Percentiles rank a stretch among this genome's conserved stretches.
phyloP scores from a whole-genome alignment of 1,140 invertebrate species.

The Drosophila carrolli region DNA sequence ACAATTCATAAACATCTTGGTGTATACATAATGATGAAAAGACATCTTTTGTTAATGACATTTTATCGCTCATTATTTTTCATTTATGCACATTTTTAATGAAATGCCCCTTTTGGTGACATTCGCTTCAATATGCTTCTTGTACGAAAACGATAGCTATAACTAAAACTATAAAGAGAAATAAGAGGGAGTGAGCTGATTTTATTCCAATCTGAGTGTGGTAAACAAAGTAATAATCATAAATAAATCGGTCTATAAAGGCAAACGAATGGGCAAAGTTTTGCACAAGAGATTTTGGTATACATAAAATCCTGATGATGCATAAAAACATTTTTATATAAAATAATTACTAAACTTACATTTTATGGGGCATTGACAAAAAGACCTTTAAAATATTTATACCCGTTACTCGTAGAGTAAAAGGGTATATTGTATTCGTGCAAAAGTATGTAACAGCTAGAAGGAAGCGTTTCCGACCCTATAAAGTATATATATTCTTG shows the following conservation, averaged over 20 bases:
- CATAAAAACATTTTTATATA: constrained; percentile 9
- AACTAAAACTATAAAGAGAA: constrained; percentile 33
- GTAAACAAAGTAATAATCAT: constrained; percentile 68
- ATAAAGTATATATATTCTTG: too few species aligned
- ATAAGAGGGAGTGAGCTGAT: constrained; percentile 3
- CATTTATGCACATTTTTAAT: constrained; percentile 53
- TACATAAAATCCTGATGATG: constrained; percentile 39
- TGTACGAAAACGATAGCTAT: constrained; percentile 22
- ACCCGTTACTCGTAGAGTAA: too few species aligned
- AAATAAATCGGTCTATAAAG: constrained; percentile 50
- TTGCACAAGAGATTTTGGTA: constrained; percentile 17
- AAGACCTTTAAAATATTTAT: neutral
- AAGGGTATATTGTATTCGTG: too few species aligned
- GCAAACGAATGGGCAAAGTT: constrained; percentile 58
- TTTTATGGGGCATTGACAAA: constrained; percentile 1
- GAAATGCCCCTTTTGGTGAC: constrained; percentile 3
- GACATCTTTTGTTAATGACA: constrained; percentile 14
- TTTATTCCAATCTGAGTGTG: constrained; percentile 44
- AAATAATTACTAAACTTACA: constrained; percentile 22
- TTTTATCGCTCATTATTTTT: constrained; percentile 51
- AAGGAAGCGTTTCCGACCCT: too few species aligned
- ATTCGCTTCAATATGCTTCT: constrained; percentile 20
- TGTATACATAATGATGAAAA: constrained; percentile 34
- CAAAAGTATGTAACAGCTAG: too few species aligned
- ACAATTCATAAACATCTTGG: constrained; percentile 25